A percentile compares a stretch with the other conserved stretches of the same genome.
Evolutionary conservation across 2,113 vertebrate genomes (phyloP).

Genomic region (Orthonyx spaldingii): DNA sequence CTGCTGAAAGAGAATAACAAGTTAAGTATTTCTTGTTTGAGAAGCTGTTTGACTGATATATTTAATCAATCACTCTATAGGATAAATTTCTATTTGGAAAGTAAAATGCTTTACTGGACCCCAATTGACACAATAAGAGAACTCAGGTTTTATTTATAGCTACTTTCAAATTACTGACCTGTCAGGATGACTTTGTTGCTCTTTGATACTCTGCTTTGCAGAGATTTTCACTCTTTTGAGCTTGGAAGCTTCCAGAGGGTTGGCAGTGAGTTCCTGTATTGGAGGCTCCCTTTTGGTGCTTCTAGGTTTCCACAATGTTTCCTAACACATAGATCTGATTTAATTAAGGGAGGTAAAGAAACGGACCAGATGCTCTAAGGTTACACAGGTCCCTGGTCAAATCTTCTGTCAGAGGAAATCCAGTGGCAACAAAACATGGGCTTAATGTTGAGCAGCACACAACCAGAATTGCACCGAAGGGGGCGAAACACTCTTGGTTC

Average conservation of each 20-base stretch:
- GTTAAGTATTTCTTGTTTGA: neutral
- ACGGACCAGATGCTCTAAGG: neutral
- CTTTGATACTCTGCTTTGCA: neutral
- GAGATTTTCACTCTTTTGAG: neutral
- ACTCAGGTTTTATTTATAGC: neutral
- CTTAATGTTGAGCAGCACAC: neutral
- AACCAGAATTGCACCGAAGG: neutral
- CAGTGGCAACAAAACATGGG: neutral
- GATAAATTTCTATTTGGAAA: neutral
- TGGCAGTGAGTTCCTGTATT: neutral
- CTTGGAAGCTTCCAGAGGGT: neutral
- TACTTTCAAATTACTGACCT: neutral
- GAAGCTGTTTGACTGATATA: neutral
- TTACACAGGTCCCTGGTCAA: neutral
- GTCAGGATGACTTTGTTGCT: neutral
- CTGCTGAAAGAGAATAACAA: neutral
- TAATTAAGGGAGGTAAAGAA: neutral
- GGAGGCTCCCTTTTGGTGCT: neutral
- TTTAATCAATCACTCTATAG: neutral
- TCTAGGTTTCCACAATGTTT: neutral
- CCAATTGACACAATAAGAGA: neutral
- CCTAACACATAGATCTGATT: neutral
- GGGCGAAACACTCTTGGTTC: rapidly evolving
- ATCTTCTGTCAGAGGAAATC: neutral
- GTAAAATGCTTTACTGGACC: neutral